These are phyloP conservation scores for Rhinatrema bivittatum DNA, from an alignment of 2,797 vertebrate genomes.

Conservation along the genomic window DNA sequence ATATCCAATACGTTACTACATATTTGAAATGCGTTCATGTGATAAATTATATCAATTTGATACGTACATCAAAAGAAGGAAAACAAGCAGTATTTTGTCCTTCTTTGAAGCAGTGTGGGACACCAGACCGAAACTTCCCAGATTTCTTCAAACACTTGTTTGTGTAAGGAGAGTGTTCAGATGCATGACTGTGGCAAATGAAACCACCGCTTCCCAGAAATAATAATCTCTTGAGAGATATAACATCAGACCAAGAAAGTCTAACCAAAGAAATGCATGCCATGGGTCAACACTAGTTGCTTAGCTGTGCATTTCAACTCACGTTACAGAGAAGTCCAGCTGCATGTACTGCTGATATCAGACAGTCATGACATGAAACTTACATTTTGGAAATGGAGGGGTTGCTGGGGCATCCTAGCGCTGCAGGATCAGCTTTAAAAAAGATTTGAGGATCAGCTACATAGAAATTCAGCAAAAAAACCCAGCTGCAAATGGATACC, in stretches of 20 bases:
- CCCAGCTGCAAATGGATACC: too few relatives aligned
- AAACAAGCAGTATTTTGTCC: background rate
- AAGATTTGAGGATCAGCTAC: too few relatives aligned
- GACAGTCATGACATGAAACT: too few relatives aligned
- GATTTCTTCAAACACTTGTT: background rate
- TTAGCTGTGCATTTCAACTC: too few relatives aligned
- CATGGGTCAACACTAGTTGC: too few relatives aligned
- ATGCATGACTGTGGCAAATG: background rate
- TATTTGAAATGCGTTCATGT: background rate
- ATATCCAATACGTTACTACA: background rate
- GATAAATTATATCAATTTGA: background rate
- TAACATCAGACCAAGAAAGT: constrained; percentile 39
- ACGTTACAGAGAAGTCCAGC: too few relatives aligned
- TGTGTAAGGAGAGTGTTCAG: background rate
- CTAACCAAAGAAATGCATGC: constrained; percentile 40
- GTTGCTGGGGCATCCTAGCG: too few relatives aligned
- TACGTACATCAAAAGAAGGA: background rate
- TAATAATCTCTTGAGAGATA: constrained; percentile 33
- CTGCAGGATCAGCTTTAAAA: too few relatives aligned
- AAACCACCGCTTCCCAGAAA: constrained; percentile 28
- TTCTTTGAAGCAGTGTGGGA: constrained; percentile 9
- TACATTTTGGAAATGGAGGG: too few relatives aligned
- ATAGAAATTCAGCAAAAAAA: too few relatives aligned
- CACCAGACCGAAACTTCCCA: too few relatives aligned
- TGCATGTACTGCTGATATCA: too few relatives aligned